Percentiles rank a stretch among this genome's conserved stretches.
phyloP scores from a whole-genome alignment of 2,113 vertebrate species.

The Cebus imitator region DNA sequence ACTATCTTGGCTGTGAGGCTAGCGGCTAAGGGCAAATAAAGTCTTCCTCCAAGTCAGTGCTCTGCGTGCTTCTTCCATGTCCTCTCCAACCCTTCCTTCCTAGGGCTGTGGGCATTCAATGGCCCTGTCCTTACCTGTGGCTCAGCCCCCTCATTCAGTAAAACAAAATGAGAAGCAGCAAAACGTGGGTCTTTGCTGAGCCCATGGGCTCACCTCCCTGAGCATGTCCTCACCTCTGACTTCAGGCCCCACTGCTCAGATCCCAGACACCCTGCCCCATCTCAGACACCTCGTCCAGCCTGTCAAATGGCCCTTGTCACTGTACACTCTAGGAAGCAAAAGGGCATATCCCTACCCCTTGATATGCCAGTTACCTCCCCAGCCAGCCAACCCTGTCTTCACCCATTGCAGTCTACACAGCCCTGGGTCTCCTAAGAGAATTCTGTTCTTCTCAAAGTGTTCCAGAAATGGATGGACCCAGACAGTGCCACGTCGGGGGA shows the following conservation, averaged over 20 bases:
- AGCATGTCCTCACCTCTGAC: background rate
- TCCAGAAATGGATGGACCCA: background rate
- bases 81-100: rapidly evolving
- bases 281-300: background rate
- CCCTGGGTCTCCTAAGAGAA: background rate
- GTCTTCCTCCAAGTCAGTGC: background rate
- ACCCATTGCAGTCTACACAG: background rate
- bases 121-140: background rate
- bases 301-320: background rate
- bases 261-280: background rate
- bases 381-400: rapidly evolving
- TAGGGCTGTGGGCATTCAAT: background rate
- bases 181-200: background rate
- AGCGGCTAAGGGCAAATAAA: slow-evolving; percentile 41
- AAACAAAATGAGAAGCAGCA: background rate
- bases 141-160: background rate
- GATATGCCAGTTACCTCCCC: background rate
- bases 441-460: background rate
- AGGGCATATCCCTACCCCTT: background rate
- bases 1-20: background rate
- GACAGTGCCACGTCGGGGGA: background rate
- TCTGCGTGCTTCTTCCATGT: background rate
- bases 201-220: background rate
- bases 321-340: background rate
- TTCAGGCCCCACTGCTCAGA: background rate